These are phyloP conservation scores for Sebastes oblongus DNA, from an alignment of 2,797 vertebrate species.

Conservation along the genomic window DNA sequence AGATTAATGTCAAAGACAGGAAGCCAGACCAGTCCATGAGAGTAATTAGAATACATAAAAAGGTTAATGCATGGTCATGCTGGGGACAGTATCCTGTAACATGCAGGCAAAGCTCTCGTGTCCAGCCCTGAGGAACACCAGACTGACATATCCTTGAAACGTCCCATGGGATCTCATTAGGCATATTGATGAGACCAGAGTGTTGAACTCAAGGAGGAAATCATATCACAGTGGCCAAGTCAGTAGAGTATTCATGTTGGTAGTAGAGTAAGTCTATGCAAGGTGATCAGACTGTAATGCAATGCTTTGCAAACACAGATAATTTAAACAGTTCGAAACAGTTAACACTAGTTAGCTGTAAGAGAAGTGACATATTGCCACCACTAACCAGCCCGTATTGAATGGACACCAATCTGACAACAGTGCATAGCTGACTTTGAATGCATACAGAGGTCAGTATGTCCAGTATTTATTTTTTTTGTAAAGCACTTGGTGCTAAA, in stretches of 20 bases:
- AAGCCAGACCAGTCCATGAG: neutral
- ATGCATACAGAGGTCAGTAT: neutral
- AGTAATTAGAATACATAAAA: constrained; percentile 42
- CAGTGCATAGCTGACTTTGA: neutral
- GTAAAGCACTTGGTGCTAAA: neutral
- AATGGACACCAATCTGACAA: neutral
- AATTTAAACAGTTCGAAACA: neutral
- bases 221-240: neutral
- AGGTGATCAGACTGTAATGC: neutral
- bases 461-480: neutral
- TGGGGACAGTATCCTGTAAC: constrained; percentile 25
- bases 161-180: constrained; percentile 35
- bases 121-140: constrained; percentile 3
- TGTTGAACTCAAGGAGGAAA: constrained; percentile 9
- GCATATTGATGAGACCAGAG: constrained; percentile 15
- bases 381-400: neutral
- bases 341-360: neutral
- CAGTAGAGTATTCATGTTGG: neutral
- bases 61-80: constrained; percentile 47
- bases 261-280: neutral
- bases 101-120: neutral
- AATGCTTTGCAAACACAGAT: neutral
- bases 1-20: constrained; percentile 7
- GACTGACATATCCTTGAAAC: neutral
- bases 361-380: neutral